These are phyloP conservation scores for Drosophila conformis DNA, from an alignment of 2,888 invertebrate species.

Conservation along the genomic window DNA sequence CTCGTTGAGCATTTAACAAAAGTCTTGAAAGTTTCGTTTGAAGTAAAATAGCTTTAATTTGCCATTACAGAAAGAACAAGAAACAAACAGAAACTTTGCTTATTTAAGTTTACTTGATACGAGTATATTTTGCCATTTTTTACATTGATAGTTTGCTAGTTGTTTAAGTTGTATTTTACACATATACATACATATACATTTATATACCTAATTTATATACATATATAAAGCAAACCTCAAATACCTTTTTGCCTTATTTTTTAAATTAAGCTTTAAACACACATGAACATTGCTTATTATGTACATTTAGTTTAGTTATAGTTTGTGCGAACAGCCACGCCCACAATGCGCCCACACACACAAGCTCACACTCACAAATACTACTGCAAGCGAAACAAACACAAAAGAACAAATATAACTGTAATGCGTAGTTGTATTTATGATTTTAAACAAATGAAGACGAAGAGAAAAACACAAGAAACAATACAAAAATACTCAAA, in stretches of 20 bases:
- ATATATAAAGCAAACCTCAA: constrained; percentile 52
- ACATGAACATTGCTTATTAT: constrained; percentile 34
- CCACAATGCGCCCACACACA: constrained; percentile 46
- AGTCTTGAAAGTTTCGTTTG: constrained; percentile 44
- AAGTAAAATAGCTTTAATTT: constrained; percentile 82
- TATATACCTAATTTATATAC: constrained; percentile 50
- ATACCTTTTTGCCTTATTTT: constrained; percentile 76
- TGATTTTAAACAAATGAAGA: constrained; percentile 56
- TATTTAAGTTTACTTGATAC: constrained; percentile 53
- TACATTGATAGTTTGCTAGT: constrained; percentile 40
- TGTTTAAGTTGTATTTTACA: constrained; percentile 51
- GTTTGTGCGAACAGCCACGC: constrained; percentile 54
- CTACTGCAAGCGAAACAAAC: constrained; percentile 26
- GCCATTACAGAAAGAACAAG: constrained; percentile 67
- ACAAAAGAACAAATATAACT: constrained; percentile 41
- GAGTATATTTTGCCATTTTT: constrained; percentile 68
- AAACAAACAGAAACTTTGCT: constrained; percentile 42
- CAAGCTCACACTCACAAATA: constrained; percentile 29
- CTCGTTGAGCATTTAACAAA: constrained; percentile 61
- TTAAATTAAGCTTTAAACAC: constrained; percentile 70
- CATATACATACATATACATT: constrained; percentile 6
- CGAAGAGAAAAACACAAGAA: constrained; percentile 30
- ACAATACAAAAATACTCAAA: constrained; percentile 67
- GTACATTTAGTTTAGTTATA: constrained; percentile 11
- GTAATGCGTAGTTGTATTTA: constrained; percentile 72